Base-by-base conservation (phyloP, 2,888 invertebrate genomes). In the Anthoptus insignis region DNA sequence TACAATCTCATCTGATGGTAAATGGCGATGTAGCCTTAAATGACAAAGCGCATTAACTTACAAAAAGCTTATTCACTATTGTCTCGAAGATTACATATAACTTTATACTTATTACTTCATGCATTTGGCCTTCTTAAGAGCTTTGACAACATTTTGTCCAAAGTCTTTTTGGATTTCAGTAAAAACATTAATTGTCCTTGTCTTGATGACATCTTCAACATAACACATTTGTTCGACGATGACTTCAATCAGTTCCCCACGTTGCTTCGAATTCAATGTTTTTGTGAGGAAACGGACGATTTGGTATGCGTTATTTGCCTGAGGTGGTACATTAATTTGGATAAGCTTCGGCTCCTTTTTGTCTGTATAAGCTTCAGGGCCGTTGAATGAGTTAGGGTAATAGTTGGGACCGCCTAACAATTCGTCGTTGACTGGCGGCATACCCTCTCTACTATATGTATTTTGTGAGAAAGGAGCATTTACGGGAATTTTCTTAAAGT, bases 401-500 rank as follows among this genome's bases (percentile, higher is more conserved):
- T 98, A 99, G 86, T 98, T 98, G 0, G 99, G 98, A 0, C 96
- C 96, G 14, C n/a, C n/a, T n/a, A n/a, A n/a, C n/a, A n/a, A n/a
- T n/a, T n/a, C n/a, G 74, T 96, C 94, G 22, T 93, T 89, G 14
- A 95, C 92, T 37, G 95, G 94, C 93, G 96, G 95, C 7, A 94
- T 91, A 0, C 98, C 99, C 82, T 98, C 98, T 21, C 98, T 86
- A n/a, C n/a, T n/a, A n/a, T n/a, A n/a, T n/a, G n/a, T n/a, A n/a
- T n/a, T n/a, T n/a, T n/a, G n/a, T n/a, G n/a, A n/a, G 7, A 27
- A 5, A 7, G 96, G 97, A 0, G 99, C 98, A 84, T 99, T 99
- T 29, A 99, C 97, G 0, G 98, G 97, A 50, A 99, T 94, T 81
- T 98, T 98, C 67, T 96, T 94, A 81, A 96, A 97, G 91, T 99